Evolutionary conservation across 2,113 vertebrate species (phyloP).

Genomic region (Dipodomys ordii): DNA sequence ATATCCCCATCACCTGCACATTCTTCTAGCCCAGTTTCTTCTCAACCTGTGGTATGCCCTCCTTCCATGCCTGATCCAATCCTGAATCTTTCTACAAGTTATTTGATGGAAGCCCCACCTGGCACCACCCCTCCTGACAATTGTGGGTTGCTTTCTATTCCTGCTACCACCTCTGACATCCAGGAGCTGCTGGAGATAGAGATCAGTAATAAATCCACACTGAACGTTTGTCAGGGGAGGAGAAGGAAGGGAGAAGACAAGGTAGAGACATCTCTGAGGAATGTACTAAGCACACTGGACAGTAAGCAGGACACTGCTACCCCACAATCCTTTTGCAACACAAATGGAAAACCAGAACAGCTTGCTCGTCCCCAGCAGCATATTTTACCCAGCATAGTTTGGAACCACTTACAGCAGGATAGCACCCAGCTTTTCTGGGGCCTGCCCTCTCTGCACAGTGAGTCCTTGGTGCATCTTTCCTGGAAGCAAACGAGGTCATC

Average conservation of each 20-base stretch:
- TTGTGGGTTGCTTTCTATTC: neutral
- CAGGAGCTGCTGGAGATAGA: neutral
- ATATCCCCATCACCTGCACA: too few relatives aligned
- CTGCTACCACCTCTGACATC: too few relatives aligned
- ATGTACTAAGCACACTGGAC: neutral
- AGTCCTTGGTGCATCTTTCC: neutral
- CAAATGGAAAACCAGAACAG: neutral
- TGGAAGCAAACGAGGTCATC: neutral
- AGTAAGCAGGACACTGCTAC: rapidly evolving
- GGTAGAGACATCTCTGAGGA: neutral
- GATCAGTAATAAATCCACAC: neutral
- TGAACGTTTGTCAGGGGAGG: neutral
- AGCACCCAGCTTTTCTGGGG: neutral
- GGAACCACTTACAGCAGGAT: neutral
- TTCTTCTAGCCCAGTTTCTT: neutral
- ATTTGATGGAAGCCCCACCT: neutral
- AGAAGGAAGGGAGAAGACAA: neutral
- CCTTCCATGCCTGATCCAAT: neutral
- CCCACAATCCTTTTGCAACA: neutral
- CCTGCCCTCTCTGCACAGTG: neutral
- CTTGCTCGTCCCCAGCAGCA: neutral
- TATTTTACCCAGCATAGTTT: too few relatives aligned
- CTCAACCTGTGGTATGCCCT: too few relatives aligned
- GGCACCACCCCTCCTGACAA: rapidly evolving
- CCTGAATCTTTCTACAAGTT: neutral